Conservation (phyloP, 2,888 invertebrate genomes). For the Cheilosia scutellata region DNA sequence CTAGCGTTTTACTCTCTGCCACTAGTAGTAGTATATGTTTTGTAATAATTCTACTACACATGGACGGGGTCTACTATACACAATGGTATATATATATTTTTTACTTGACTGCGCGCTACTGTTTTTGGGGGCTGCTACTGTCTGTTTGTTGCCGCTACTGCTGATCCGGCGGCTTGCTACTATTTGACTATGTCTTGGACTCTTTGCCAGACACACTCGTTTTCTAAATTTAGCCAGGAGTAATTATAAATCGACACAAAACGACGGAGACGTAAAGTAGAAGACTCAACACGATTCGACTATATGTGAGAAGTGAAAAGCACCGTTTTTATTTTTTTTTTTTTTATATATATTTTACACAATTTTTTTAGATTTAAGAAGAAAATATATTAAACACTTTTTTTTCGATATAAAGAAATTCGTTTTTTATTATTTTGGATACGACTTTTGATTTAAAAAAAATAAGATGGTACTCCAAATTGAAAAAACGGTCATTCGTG, state of each 20-base stretch:
- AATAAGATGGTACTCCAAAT: neutral
- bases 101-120: slow-evolving; percentile 72
- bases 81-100: slow-evolving; percentile 34
- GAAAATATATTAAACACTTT: slow-evolving; percentile 34
- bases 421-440: slow-evolving; percentile 12
- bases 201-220: slow-evolving; percentile 83
- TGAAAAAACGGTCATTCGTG: slow-evolving; percentile 42
- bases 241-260: slow-evolving; percentile 82
- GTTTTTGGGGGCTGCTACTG: slow-evolving; percentile 75
- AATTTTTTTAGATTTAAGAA: slow-evolving; percentile 54
- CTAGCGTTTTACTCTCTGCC: slow-evolving; percentile 51
- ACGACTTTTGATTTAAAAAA: neutral
- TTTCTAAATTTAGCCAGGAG: slow-evolving; percentile 84
- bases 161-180: slow-evolving; percentile 73
- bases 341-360: slow-evolving; percentile 49
- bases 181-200: slow-evolving; percentile 75
- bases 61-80: slow-evolving; percentile 48
- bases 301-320: slow-evolving; percentile 68
- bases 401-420: slow-evolving; percentile 22
- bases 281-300: slow-evolving; percentile 73
- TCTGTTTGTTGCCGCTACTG: slow-evolving; percentile 76
- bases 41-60: slow-evolving; percentile 70
- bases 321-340: slow-evolving; percentile 54
- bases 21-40: slow-evolving; percentile 63
- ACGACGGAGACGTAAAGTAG: slow-evolving; percentile 73